Base-by-base conservation (phyloP, 2,797 vertebrate species). In the Myotis vivesi region DNA sequence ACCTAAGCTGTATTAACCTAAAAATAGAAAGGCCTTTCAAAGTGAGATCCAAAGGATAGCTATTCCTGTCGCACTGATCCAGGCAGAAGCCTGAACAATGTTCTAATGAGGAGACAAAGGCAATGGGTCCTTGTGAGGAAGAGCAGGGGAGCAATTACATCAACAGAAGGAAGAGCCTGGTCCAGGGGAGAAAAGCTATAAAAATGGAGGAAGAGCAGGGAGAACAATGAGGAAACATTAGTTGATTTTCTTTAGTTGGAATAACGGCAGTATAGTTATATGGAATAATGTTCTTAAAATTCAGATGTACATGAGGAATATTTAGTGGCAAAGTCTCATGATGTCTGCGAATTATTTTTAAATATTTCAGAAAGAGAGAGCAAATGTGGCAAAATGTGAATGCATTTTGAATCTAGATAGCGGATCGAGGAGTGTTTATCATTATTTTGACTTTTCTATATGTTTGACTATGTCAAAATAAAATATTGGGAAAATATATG, bases 401-500 rank as follows among this genome's bases (percentile, higher is more conserved):
- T 15, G 81, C 1, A 76, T 81, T 72, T 69, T 75, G 64, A 71
- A 57, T 80, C 19, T 91, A 80, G 36, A 71, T n/a, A 62, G n/a
- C 25, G 8, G 62, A 10, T 68, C 59, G 41, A 15, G 44, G 46
- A 38, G 10, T 17, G 6, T 55, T 66, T 59, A 46, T 38, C 73
- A 72, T 41, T 85, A 13, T 91, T 73, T 68, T 38, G 71, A 80
- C 13, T 83, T 73, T 71, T 83, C 15, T 73, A 41, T 66, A 49
- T 72, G 19, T 66, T 93, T 92, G 44, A 73, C 51, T 75, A 75
- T 87, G 89, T 94, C 72, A 76, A 92, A 79, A 89, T 80, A 91
- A 91, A 90, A 57, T 89, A 8, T 69, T 72, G 3, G 36, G 7
- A 53, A 13, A 64, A 36, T 38, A 59, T 15, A 89, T 33, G 62